phyloP scores from a whole-genome alignment of 2,888 invertebrate genomes.

The Trissolcus japonicus region DNA sequence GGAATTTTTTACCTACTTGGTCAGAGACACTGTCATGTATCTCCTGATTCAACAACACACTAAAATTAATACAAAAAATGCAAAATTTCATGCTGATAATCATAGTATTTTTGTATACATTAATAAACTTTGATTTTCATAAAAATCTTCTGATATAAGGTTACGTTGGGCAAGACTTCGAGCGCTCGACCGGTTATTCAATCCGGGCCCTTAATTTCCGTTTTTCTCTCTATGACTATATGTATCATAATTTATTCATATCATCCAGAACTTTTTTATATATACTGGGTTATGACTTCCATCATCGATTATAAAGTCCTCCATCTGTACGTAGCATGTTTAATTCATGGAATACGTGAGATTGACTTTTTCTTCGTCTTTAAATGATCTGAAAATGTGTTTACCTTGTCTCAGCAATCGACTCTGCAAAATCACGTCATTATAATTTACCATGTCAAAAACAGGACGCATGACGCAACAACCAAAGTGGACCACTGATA shows the following conservation, averaged over 20 bases:
- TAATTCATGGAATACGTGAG: constrained; percentile 43
- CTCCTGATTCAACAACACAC: too few species aligned
- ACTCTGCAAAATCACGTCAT: constrained; percentile 47
- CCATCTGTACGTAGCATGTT: constrained; percentile 31
- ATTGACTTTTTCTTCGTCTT: constrained; percentile 37
- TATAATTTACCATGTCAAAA: constrained; percentile 52
- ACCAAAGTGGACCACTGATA: constrained; percentile 27
- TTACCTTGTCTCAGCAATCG: constrained; percentile 33
- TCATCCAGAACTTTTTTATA: constrained; percentile 27
- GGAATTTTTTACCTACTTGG: too few species aligned
- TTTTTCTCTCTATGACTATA: constrained; percentile 9
- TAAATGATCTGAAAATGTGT: constrained; percentile 42
- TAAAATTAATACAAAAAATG: too few species aligned
- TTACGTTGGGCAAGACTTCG: too few species aligned
- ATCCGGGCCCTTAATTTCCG: too few species aligned
- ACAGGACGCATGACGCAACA: constrained; percentile 22
- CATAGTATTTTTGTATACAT: too few species aligned
- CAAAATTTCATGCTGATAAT: too few species aligned
- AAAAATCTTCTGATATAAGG: too few species aligned
- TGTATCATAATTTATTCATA: constrained; percentile 25
- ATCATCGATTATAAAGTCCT: constrained; percentile 46
- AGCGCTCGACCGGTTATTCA: too few species aligned
- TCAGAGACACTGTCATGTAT: too few species aligned
- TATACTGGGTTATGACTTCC: constrained; percentile 35
- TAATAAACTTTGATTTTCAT: too few species aligned